phyloP scores from a whole-genome alignment of 2,888 invertebrate genomes.

The Platerodrilus igneus region DNA sequence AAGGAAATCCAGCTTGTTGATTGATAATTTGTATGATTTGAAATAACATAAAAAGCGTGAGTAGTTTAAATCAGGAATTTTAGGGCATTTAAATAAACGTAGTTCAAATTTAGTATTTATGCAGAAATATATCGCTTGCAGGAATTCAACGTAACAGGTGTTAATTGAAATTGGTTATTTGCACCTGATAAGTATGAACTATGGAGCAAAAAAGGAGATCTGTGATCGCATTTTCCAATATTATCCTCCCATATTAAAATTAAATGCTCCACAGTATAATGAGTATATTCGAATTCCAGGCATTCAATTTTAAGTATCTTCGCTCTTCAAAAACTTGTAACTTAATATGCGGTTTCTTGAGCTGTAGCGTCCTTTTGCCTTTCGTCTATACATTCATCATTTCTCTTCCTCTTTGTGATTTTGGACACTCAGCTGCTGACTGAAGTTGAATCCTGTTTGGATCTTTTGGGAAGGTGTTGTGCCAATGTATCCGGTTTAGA shows the following conservation, averaged over 20 bases:
- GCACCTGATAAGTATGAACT: constrained; percentile 3
- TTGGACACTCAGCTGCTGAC: neutral
- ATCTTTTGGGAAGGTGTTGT: neutral
- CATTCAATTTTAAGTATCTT: constrained; percentile 1
- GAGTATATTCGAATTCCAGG: neutral
- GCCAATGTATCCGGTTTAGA: neutral
- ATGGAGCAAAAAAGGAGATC: neutral
- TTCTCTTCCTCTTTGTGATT: neutral
- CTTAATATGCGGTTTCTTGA: neutral
- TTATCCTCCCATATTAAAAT: constrained; percentile 1
- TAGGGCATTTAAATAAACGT: too few species aligned
- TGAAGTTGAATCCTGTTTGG: neutral
- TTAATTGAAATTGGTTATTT: constrained; percentile 1
- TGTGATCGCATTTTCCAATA: constrained; percentile 4
- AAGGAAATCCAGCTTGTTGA: too few species aligned
- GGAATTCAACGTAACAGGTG: too few species aligned
- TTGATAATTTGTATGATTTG: too few species aligned
- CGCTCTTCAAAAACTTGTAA: constrained; percentile 6
- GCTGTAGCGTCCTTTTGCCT: too few species aligned
- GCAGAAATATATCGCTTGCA: too few species aligned
- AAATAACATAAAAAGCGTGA: too few species aligned
- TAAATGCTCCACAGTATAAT: constrained; percentile 6
- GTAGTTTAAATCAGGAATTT: too few species aligned
- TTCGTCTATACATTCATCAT: too few species aligned
- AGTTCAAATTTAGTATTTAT: too few species aligned